Evolutionary conservation across 2,113 vertebrate species (phyloP).

Genomic region (Ploceus nigricollis): DNA sequence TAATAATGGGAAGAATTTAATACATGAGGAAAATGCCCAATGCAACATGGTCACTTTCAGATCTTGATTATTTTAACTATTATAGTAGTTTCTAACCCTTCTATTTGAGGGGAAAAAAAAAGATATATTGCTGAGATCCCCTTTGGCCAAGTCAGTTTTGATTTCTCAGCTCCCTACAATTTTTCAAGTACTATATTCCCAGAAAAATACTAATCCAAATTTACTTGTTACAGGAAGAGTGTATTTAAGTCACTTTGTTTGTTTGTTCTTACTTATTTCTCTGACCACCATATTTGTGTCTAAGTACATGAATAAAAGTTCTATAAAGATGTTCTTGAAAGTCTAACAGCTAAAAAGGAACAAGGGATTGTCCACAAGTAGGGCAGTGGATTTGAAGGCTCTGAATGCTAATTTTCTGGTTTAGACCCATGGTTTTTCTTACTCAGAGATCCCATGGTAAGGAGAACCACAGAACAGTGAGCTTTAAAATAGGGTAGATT

Average conservation of each 20-base stretch:
- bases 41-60: background rate
- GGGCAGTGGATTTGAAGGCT: accelerated
- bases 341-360: background rate
- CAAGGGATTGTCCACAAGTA: background rate
- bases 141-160: background rate
- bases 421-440: background rate
- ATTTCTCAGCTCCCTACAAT: background rate
- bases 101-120: background rate
- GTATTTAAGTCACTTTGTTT: accelerated
- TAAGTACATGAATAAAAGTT: background rate
- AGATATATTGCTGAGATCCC: accelerated
- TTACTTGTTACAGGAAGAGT: background rate
- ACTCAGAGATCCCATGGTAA: background rate
- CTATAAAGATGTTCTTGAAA: background rate
- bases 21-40: background rate
- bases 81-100: background rate
- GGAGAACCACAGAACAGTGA: accelerated
- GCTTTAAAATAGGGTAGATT: background rate
- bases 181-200: background rate
- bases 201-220: background rate
- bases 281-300: accelerated
- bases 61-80: background rate
- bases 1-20: background rate
- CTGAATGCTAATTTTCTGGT: background rate
- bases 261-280: background rate